phyloP scores from a whole-genome alignment of 2,113 vertebrate genomes.

The Malurus melanocephalus region DNA sequence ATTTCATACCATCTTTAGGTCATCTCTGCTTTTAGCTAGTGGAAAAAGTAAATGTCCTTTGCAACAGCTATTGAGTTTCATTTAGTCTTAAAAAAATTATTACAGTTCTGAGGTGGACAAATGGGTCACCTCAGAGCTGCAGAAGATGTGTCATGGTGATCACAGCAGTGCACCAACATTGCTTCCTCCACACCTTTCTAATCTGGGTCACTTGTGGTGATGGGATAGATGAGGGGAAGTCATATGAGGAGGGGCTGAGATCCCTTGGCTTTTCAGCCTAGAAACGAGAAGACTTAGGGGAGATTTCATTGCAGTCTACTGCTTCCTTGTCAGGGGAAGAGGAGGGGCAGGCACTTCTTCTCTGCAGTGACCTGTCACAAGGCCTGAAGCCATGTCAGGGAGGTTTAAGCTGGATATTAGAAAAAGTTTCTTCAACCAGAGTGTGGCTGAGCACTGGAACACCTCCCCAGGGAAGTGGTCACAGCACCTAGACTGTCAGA shows the following conservation, averaged over 20 bases:
- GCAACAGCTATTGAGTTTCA: not conserved
- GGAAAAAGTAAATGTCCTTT: not conserved
- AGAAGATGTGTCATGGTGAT: not conserved
- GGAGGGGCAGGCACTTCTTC: too few relatives aligned
- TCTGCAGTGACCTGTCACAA: not conserved
- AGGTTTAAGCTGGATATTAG: not conserved
- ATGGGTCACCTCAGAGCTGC: not conserved
- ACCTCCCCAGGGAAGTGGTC: not conserved
- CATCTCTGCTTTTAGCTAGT: not conserved
- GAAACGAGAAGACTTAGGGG: not conserved
- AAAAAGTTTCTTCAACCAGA: not conserved
- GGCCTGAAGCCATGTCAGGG: not conserved
- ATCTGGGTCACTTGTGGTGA: not conserved
- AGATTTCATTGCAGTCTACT: not conserved
- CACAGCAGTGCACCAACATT: accelerated
- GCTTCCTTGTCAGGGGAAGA: not conserved
- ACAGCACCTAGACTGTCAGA: not conserved
- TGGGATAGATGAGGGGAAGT: not conserved
- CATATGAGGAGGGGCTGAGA: not conserved
- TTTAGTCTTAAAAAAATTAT: not conserved
- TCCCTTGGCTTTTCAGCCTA: not conserved
- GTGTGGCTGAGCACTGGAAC: not conserved
- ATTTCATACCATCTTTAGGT: not conserved
- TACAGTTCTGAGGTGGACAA: not conserved
- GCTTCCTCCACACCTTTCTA: not conserved